A percentile compares a stretch with the other conserved stretches of the same genome.
phyloP scores from a whole-genome alignment of 1,140 invertebrate species.

The Drosophila busckii region DNA sequence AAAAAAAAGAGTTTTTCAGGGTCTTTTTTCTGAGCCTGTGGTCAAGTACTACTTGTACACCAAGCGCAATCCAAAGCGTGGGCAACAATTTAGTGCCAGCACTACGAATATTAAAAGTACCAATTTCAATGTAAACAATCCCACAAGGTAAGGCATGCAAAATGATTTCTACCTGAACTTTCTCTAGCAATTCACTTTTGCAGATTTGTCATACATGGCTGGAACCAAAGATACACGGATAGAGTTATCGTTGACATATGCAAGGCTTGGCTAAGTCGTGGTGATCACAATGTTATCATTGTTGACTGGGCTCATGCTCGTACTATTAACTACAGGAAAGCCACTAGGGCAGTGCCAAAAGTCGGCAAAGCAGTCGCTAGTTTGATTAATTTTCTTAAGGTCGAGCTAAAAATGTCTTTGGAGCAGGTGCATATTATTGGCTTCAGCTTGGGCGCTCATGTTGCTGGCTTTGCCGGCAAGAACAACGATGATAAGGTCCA shows the following conservation, averaged over 20 bases:
- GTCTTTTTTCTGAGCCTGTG: constrained; percentile 33
- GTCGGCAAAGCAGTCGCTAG: constrained; percentile 77
- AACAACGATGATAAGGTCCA: constrained; percentile 47
- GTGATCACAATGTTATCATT: constrained; percentile 81
- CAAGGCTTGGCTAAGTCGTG: constrained; percentile 78
- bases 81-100: constrained; percentile 25
- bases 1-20: constrained; percentile 14
- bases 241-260: constrained; percentile 39
- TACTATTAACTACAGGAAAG: constrained; percentile 77
- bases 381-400: constrained; percentile 65
- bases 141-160: no score
- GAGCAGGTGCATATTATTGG: constrained; percentile 52
- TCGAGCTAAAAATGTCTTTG: constrained; percentile 54
- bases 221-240: constrained; percentile 30
- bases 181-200: no score
- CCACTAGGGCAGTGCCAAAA: constrained; percentile 78
- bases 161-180: no score
- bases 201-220: constrained; percentile 64
- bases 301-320: constrained; percentile 80
- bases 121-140: constrained; percentile 42
- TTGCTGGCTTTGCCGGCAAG: constrained; percentile 80
- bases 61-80: constrained; percentile 17
- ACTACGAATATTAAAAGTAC: constrained; percentile 29
- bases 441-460: constrained; percentile 79
- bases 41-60: constrained; percentile 67